A percentile compares a stretch with the other conserved stretches of the same genome.
Evolutionary conservation across 1,140 invertebrate genomes (phyloP).

Genomic region (Ericerus pela): DNA sequence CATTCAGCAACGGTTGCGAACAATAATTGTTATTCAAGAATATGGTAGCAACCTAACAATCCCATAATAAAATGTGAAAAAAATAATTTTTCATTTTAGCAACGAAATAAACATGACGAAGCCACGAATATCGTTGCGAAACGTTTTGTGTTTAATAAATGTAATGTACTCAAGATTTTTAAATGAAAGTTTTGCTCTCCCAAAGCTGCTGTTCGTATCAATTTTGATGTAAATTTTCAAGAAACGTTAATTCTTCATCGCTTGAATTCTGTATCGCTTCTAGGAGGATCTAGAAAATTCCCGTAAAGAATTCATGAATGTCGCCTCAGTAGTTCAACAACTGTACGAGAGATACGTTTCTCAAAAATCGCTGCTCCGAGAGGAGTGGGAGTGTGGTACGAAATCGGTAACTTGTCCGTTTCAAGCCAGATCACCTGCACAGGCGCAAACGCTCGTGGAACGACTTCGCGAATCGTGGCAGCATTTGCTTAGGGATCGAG

Average conservation of each 20-base stretch:
- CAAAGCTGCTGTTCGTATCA: background rate
- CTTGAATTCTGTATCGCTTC: background rate
- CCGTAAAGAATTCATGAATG: slow-evolving; percentile 31
- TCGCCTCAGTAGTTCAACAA: slow-evolving; percentile 37
- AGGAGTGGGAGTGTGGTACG: slow-evolving; percentile 56
- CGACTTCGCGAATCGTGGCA: slow-evolving; percentile 80
- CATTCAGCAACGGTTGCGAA: too few species aligned
- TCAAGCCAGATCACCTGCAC: slow-evolving; percentile 45
- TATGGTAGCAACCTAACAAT: too few species aligned
- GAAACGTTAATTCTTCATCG: background rate
- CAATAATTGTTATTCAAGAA: too few species aligned
- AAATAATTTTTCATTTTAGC: too few species aligned
- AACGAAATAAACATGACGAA: too few species aligned
- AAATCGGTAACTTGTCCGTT: slow-evolving; percentile 48
- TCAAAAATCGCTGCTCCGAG: slow-evolving; percentile 40
- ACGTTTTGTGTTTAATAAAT: too few species aligned
- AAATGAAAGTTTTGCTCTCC: too few species aligned
- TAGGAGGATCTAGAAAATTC: slow-evolving; percentile 30
- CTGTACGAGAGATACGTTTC: slow-evolving; percentile 39
- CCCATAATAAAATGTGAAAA: too few species aligned
- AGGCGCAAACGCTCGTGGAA: slow-evolving; percentile 57
- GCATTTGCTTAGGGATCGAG: slow-evolving; percentile 70
- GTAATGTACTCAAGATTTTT: too few species aligned
- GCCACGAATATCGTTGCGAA: too few species aligned
- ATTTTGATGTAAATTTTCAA: background rate